phyloP scores from a whole-genome alignment of 2,888 invertebrate genomes.

The Microplitis deprimator region DNA sequence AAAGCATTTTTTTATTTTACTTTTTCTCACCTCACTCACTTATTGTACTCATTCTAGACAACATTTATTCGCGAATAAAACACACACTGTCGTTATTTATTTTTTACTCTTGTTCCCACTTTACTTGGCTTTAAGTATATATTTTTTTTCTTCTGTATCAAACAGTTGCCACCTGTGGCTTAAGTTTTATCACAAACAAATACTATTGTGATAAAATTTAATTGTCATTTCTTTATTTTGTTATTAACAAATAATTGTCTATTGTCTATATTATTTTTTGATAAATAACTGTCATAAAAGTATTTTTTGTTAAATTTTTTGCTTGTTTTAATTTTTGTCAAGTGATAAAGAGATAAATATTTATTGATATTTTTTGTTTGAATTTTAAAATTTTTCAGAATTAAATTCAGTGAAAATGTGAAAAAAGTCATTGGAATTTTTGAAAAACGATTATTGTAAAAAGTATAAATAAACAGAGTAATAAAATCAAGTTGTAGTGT shows the following conservation, averaged over 20 bases:
- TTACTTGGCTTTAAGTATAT: slow-evolving; percentile 8
- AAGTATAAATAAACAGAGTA: too few relatives aligned
- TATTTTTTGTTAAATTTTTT: too few relatives aligned
- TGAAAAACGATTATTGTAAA: too few relatives aligned
- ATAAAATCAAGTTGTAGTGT: too few relatives aligned
- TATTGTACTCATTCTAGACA: neutral
- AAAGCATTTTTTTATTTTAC: neutral
- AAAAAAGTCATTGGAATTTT: too few relatives aligned
- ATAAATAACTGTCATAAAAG: too few relatives aligned
- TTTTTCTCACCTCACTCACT: neutral
- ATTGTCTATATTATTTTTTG: too few relatives aligned
- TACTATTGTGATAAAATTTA: neutral
- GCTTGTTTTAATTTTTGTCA: too few relatives aligned
- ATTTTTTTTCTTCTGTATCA: slow-evolving; percentile 17
- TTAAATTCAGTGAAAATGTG: too few relatives aligned
- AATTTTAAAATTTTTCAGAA: too few relatives aligned
- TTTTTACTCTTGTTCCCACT: neutral
- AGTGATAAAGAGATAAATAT: too few relatives aligned
- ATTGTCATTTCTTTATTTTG: neutral
- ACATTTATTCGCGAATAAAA: neutral
- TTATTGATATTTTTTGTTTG: too few relatives aligned
- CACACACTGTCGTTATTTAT: neutral
- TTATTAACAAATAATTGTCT: neutral
- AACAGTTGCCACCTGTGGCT: slow-evolving; percentile 58
- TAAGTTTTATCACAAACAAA: slow-evolving; percentile 8